Evolutionary conservation across 2,797 vertebrate species (phyloP), one percentile per base, ranked within the genome.

Genomic region (Phaenicophaeus curvirostris): DNA sequence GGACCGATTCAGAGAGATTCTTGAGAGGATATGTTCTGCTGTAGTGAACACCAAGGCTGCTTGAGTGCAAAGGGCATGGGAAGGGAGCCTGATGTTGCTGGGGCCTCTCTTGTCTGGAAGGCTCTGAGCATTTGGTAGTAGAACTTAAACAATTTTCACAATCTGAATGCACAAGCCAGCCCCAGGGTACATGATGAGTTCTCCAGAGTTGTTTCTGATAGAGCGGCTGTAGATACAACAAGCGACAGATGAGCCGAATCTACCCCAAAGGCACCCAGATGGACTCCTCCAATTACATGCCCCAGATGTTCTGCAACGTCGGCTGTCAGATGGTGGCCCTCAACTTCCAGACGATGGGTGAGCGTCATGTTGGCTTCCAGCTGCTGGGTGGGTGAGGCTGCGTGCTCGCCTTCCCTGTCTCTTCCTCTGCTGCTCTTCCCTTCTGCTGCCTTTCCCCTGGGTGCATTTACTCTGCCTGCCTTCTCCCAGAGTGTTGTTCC

Each of bases 301-400:
- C 99, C 31, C 99, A 99, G 97, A 98, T 98, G 94, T 99, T 99
- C 95, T 99, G 99, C 99, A 99, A 98, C 0, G 98, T 98, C 0
- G 99, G 99, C 87, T 99, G 99, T 96, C 99, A 99, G 98, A 98
- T 99, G 98, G 99, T 99, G 91, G 99, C 99, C n/a, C 98, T 99
- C 89, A 99, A 99, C 98, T 99, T 99, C 98, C 99, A 99, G 97
- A 99, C 99, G 0, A 99, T 99, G 99, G 99, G 99, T 99, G 85
- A 97, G 98, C 94, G 30, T 33, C 1, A 0, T 9, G n/a, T 39
- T 13, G 31, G 39, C 62, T 48, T 76, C 28, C 37, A n/a, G 46
- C 55, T 59, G 10, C 35, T 1, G 1, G 5, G 33, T 1, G 2
- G 17, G 4, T 30, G 46, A 46, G 50, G 19, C 59, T 58, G 18